These are phyloP conservation scores for Neodontobutis hainanensis DNA, from an alignment of 2,113 vertebrate genomes.

Conservation along the genomic window DNA sequence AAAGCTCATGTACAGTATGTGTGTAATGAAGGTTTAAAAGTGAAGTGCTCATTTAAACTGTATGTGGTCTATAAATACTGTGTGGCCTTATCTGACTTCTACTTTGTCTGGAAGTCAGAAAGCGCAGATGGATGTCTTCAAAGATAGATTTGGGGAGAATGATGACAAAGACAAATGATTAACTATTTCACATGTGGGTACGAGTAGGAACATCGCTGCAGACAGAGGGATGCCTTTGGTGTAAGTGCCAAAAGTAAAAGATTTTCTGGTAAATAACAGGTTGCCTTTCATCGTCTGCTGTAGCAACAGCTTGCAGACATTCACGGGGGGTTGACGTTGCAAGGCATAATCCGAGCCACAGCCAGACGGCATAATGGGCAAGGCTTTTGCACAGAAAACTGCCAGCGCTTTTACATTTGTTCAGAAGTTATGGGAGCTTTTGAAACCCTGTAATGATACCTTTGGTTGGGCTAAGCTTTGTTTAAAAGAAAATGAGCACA, in stretches of 20 bases:
- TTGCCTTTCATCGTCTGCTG: slow-evolving; percentile 71
- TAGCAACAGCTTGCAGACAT: slow-evolving; percentile 73
- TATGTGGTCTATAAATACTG: slow-evolving; percentile 6
- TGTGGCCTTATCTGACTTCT: slow-evolving; percentile 15
- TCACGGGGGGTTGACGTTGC: slow-evolving; percentile 57
- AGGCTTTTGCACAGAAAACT: slow-evolving; percentile 42
- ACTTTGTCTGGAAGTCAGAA: slow-evolving; percentile 12
- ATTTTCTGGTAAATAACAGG: slow-evolving; percentile 67
- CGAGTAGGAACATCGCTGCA: slow-evolving; percentile 44
- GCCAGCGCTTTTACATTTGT: slow-evolving; percentile 65
- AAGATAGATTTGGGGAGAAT: slow-evolving; percentile 26
- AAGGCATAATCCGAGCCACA: slow-evolving; percentile 48
- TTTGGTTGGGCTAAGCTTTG: slow-evolving; percentile 61
- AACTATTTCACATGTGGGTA: slow-evolving; percentile 54
- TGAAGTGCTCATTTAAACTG: not conserved
- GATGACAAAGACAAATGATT: slow-evolving; percentile 44
- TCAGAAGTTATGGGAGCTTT: slow-evolving; percentile 67
- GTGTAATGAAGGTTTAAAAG: slow-evolving; percentile 38
- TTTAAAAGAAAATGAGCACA: slow-evolving; percentile 62
- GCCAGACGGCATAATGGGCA: slow-evolving; percentile 69
- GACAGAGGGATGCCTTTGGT: slow-evolving; percentile 56
- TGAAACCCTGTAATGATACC: slow-evolving; percentile 69
- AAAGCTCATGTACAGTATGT: slow-evolving; percentile 25
- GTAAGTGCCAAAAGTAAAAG: slow-evolving; percentile 54
- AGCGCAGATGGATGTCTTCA: slow-evolving; percentile 41